Conservation (phyloP, 2,797 vertebrate genomes). For the Toxotes lorentzi region DNA sequence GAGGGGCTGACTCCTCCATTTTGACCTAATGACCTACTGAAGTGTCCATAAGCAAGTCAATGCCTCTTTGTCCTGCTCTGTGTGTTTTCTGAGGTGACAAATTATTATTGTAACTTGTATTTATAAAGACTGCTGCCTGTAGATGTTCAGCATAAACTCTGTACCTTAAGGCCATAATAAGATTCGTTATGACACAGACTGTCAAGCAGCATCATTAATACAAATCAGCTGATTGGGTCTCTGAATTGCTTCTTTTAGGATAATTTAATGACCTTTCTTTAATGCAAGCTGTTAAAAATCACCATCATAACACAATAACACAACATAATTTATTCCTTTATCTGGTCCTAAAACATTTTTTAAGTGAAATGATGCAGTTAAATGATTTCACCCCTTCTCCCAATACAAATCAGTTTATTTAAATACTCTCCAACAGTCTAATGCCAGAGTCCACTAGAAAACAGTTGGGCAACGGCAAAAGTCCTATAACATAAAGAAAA, state of each 20-base stretch:
- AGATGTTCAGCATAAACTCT: not conserved
- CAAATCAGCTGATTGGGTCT: not conserved
- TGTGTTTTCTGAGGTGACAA: not conserved
- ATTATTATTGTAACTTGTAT: not conserved
- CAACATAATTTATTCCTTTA: not conserved
- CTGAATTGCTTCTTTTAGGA: not conserved
- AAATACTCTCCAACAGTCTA: not conserved
- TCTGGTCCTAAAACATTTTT: not conserved
- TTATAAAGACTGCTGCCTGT: not conserved
- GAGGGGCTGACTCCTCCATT: not conserved
- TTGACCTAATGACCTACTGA: not conserved
- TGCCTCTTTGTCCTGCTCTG: not conserved
- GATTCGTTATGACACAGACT: not conserved
- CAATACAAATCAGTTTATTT: slow-evolving; percentile 6
- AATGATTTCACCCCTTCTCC: not conserved
- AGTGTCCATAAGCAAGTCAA: not conserved
- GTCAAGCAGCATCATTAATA: not conserved
- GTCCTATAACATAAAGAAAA: not conserved
- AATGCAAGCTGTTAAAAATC: not conserved
- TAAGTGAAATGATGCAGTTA: not conserved
- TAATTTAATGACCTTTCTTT: not conserved
- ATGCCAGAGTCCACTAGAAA: not conserved
- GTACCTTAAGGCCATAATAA: slow-evolving; percentile 13
- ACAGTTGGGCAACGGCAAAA: not conserved
- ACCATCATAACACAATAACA: too few relatives aligned